Conservation (phyloP, 2,113 vertebrate genomes). For the Chroicocephalus ridibundus region DNA sequence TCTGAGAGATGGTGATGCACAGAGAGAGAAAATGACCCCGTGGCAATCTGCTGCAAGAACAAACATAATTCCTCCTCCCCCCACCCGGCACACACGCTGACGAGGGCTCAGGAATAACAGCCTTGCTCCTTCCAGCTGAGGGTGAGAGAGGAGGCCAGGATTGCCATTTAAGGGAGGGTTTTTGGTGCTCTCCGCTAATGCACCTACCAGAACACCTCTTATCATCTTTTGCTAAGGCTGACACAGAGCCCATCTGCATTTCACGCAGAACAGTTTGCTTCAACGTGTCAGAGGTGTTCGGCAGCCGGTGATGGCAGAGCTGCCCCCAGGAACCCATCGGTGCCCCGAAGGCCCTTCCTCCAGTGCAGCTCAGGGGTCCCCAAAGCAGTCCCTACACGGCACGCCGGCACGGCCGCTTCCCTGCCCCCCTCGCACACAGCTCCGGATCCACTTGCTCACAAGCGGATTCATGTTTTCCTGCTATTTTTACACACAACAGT, state of each 20-base stretch:
- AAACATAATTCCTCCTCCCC: not conserved
- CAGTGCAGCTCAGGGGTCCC: not conserved
- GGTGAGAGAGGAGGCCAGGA: not conserved
- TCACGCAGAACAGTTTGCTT: not conserved
- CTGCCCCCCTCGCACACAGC: accelerated
- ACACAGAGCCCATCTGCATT: not conserved
- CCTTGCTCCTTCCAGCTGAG: not conserved
- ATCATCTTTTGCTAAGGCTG: not conserved
- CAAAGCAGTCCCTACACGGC: not conserved
- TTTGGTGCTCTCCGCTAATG: not conserved
- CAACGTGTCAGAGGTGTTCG: not conserved
- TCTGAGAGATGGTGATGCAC: not conserved
- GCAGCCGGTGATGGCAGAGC: not conserved
- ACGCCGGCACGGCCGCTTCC: accelerated
- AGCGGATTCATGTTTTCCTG: conserved; percentile 18
- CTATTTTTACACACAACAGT: conserved; percentile 31
- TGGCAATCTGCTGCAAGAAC: not conserved
- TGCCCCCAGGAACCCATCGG: not conserved
- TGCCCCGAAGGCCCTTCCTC: not conserved
- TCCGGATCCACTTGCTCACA: not conserved
- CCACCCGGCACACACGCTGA: not conserved
- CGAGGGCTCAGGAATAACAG: not conserved
- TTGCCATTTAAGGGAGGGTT: not conserved
- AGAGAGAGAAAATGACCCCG: not conserved
- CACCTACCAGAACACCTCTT: not conserved